Evolutionary conservation across 2,888 invertebrate genomes (phyloP).

Genomic region (Chirona hameri): DNA sequence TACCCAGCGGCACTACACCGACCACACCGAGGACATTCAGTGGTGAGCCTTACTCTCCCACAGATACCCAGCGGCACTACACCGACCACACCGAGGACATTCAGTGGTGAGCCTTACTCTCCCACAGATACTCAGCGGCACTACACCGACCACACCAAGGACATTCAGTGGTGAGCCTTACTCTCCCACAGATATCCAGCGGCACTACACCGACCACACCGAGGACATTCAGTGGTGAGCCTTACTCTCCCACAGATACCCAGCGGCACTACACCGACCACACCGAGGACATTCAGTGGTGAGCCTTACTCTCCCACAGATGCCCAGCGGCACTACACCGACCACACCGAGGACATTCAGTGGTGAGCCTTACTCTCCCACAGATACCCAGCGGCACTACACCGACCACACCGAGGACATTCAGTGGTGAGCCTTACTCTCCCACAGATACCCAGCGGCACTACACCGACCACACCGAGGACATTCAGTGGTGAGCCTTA

Average conservation of each 20-base stretch:
- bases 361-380: constrained; percentile 56
- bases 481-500: constrained; percentile 73
- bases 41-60: constrained; percentile 56
- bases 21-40: constrained; percentile 90
- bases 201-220: constrained; percentile 86
- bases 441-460: constrained; percentile 75
- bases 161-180: constrained; percentile 73
- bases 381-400: constrained; percentile 84
- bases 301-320: constrained; percentile 52
- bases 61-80: constrained; percentile 80
- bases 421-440: constrained; percentile 62
- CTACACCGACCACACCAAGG: constrained; percentile 87
- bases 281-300: constrained; percentile 92
- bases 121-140: constrained; percentile 84
- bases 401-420: constrained; percentile 89
- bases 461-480: constrained; percentile 87
- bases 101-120: too few relatives aligned
- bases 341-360: constrained; percentile 90
- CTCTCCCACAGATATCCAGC: constrained; percentile 64
- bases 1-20: constrained; percentile 81
- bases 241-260: constrained; percentile 56
- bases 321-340: constrained; percentile 81
- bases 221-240: constrained; percentile 85
- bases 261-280: constrained; percentile 89
- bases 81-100: background rate